Evolutionary conservation across 2,113 vertebrate genomes (phyloP), one percentile per base, ranked within the genome.

Genomic region (Burhinus oedicnemus): DNA sequence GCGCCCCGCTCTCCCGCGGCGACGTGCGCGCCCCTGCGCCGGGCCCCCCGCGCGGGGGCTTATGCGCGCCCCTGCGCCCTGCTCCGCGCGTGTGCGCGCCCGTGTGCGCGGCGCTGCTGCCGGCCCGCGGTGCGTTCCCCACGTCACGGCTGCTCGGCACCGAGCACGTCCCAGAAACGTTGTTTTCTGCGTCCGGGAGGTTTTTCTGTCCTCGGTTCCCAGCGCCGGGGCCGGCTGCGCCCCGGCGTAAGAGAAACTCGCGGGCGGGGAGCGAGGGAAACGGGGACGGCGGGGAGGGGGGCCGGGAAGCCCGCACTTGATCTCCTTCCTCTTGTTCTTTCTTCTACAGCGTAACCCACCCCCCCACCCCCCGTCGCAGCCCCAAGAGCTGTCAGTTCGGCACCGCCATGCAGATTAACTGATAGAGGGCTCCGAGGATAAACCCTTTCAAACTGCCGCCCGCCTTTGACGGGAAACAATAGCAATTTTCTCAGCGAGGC

Each of bases 401-500:
- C 90, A 54, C 95, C 44, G 80, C 71, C 71, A 32, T 93, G 93
- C 96, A 34, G 95, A 89, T 80, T 68, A 72, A 87, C 71, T 27
- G 96, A 88, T 61, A 61, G 16, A 15, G 83, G 77, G 91, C 85
- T 82, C 66, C 22, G 58, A 80, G 83, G 83, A 83, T 70, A 95
- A 91, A 81, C 74, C 26, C 72, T 87, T 68, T 51, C 71, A 26
- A 84, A 87, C 40, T 34, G 92, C 96, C 76, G 77, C 76, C 83
- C 29, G 90, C 95, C 96, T 92, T 80, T 17, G 57, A 15, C 64
- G 60, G 87, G 86, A 97, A 82, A 97, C 98, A 97, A 97, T 93
- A 76, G 97, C 97, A 83, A 77, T 98, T 97, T 97, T 83, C 78
- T 95, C 93, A 34, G 94, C 85, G 61, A 94, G 95, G 85, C 89